These are phyloP conservation scores for Mystacornis crossleyi DNA, from an alignment of 2,113 vertebrate genomes.

Conservation along the genomic window DNA sequence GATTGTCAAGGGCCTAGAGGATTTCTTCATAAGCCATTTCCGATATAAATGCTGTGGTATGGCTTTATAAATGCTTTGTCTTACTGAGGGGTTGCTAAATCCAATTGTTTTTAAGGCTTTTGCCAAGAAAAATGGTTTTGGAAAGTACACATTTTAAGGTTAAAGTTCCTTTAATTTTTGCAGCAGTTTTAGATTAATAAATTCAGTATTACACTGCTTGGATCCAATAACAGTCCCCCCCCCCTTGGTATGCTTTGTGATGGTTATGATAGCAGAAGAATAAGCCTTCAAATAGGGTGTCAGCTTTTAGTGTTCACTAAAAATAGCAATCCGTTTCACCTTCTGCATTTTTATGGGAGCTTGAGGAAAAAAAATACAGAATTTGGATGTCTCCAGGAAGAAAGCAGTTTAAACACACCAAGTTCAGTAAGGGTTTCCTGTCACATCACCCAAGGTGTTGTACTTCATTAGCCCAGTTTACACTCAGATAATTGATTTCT, in stretches of 20 bases:
- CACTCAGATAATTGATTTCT: not conserved
- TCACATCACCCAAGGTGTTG: not conserved
- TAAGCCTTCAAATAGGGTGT: not conserved
- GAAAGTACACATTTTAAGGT: not conserved
- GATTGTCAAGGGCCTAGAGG: not conserved
- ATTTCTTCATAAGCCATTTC: not conserved
- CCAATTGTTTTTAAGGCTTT: not conserved
- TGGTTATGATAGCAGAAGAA: not conserved
- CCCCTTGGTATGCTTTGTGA: not conserved
- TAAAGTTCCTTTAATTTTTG: not conserved
- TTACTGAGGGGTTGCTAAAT: not conserved
- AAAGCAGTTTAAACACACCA: not conserved
- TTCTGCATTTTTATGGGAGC: not conserved
- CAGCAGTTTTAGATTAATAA: not conserved
- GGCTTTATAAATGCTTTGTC: not conserved
- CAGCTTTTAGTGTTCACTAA: not conserved
- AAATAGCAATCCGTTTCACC: not conserved
- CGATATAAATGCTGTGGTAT: not conserved
- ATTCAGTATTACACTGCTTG: not conserved
- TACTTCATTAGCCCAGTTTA: not conserved
- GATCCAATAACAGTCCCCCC: not conserved
- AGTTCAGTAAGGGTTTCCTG: not conserved
- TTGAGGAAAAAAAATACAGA: not conserved
- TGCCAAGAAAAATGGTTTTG: not conserved
- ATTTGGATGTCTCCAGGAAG: not conserved